Evolutionary conservation across 2,113 vertebrate species (phyloP), one percentile per base, ranked within the genome.

Genomic region (Sander vitreus): DNA sequence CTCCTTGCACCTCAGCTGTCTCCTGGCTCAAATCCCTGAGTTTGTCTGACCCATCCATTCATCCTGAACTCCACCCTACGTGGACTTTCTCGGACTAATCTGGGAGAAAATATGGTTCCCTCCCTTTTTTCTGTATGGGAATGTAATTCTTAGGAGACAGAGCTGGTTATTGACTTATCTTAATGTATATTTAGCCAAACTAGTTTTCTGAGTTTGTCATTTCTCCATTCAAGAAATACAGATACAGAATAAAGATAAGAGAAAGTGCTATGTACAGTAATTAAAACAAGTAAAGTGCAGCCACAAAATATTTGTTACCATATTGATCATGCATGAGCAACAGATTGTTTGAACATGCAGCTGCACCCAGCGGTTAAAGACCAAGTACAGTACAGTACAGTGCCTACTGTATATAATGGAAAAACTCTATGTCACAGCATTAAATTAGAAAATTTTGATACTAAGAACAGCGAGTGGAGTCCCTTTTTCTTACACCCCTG

Each of bases 361-460:
- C 73, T 60, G 47, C 76, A 25, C 25, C 57, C 30, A 57, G 27
- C 39, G 33, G 39, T 50, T 43, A 57, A 64, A 58, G 33, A 60
- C 1, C 50, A 5, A 63, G 57, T 51, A 62, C 62, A 64, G 54
- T 11, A 59, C 23, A 67, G 60, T 4, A 23, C 33, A 43, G 51
- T 63, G 36, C 33, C 39, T 39, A 39, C 39, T 39, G 2, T 23
- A 39, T 76, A 23, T 30, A 66, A 11, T 73, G 47, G 43, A 63
- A 77, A 77, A 76, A 33, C 55, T 27, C 36, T n/a, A 62, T 19
- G 21, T 62, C 59, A 65, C 65, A 60, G 66, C 30, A 53, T 66
- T 62, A 43, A 69, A 81, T 83, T 11, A 47, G 50, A 80, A 58
- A 76, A 45, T 79, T 30, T 69, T 79, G 51, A 86, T 53, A 63